phyloP scores from a whole-genome alignment of 1,140 invertebrate genomes.

The Anastatus disparis region DNA sequence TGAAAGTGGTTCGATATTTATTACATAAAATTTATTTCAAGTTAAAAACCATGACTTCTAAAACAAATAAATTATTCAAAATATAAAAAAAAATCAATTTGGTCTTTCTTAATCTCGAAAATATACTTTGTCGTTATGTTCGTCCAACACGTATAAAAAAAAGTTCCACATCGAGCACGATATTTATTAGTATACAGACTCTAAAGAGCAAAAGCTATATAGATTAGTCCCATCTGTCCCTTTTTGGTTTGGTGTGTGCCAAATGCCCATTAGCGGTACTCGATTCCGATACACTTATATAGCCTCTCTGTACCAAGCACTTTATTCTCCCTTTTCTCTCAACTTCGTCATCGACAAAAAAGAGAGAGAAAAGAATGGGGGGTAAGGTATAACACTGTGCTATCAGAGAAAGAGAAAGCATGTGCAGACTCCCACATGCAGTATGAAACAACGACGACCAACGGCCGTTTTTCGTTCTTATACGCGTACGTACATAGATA shows the following conservation, averaged over 20 bases:
- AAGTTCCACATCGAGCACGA: not conserved
- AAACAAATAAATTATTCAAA: too few relatives aligned
- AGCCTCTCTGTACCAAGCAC: too few relatives aligned
- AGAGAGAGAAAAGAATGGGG: too few relatives aligned
- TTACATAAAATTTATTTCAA: too few relatives aligned
- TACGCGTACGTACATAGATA: not conserved
- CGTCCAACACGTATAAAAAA: not conserved
- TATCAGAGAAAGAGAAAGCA: constrained; percentile 21
- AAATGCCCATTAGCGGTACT: constrained; percentile 7
- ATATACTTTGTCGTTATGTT: not conserved
- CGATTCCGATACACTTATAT: too few relatives aligned
- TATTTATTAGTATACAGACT: constrained; percentile 3
- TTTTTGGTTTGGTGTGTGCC: not conserved
- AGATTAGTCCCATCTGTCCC: constrained; percentile 25
- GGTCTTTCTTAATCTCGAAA: not conserved
- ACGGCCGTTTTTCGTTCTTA: constrained; percentile 35
- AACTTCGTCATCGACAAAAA: not conserved
- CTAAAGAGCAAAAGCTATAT: not conserved
- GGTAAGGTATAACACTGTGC: too few relatives aligned
- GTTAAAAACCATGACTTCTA: too few relatives aligned
- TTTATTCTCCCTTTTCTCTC: not conserved
- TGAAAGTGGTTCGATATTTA: too few relatives aligned
- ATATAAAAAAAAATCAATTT: too few relatives aligned
- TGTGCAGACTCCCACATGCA: constrained; percentile 30
- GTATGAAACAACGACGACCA: constrained; percentile 4